phyloP scores from a whole-genome alignment of 2,113 vertebrate genomes.

The Catharus minimus region DNA sequence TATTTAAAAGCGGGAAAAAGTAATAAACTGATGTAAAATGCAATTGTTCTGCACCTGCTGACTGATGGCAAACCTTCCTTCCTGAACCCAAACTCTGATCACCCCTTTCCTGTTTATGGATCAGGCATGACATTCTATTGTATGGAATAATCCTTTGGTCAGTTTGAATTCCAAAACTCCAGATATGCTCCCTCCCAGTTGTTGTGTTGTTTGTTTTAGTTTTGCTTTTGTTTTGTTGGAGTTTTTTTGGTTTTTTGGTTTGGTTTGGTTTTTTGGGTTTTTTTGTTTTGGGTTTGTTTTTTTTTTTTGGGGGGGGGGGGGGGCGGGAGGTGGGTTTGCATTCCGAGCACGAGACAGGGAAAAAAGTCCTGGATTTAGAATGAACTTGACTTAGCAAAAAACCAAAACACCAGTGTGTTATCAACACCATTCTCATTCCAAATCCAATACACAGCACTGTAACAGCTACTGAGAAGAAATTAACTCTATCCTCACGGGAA shows the following conservation, averaged over 20 bases:
- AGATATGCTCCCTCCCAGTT: not conserved
- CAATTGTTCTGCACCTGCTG: not conserved
- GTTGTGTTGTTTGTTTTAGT: too few species aligned
- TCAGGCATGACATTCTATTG: not conserved
- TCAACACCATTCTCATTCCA: not conserved
- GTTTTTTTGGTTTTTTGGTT: too few species aligned
- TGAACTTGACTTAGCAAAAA: not conserved
- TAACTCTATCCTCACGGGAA: not conserved
- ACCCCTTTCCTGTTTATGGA: not conserved
- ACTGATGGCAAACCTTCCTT: rapidly evolving
- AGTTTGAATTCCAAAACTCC: not conserved
- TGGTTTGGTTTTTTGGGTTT: too few species aligned
- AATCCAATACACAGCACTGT: not conserved
- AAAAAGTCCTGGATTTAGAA: not conserved
- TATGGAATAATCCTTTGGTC: not conserved
- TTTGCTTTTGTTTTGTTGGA: too few species aligned
- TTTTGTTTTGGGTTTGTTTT: too few species aligned
- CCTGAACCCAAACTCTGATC: not conserved
- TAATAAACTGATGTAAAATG: not conserved
- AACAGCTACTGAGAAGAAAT: not conserved
- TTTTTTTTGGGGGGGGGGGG: not conserved
- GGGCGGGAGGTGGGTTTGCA: not conserved
- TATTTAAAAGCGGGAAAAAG: not conserved
- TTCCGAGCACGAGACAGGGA: not conserved
- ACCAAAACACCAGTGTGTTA: not conserved